Percentiles rank a stretch among this genome's conserved stretches.
Conservation (phyloP, 1,140 invertebrate species). For the Papilio dardanus region DNA sequence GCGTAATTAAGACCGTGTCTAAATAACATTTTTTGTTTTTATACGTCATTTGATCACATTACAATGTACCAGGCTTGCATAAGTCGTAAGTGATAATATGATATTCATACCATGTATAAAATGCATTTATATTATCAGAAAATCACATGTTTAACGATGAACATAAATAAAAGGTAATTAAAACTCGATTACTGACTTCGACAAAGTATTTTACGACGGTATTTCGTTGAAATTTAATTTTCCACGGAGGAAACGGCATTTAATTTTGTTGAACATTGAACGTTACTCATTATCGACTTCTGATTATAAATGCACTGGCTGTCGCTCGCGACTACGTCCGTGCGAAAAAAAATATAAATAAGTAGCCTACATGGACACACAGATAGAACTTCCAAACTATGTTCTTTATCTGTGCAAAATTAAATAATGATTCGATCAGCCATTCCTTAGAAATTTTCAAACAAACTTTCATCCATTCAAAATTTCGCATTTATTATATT, state of each 20-base stretch:
- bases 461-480: too few species aligned
- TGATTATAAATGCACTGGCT: not conserved
- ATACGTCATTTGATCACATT: not conserved
- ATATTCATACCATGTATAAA: not conserved
- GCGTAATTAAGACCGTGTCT: too few species aligned
- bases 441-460: too few species aligned
- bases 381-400: too few species aligned
- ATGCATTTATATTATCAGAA: not conserved
- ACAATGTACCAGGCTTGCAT: not conserved
- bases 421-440: too few species aligned
- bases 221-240: slow-evolving; percentile 6
- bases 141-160: slow-evolving; percentile 8
- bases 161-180: slow-evolving; percentile 27
- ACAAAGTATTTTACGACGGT: slow-evolving; percentile 2
- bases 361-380: too few species aligned
- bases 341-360: too few species aligned
- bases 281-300: slow-evolving; percentile 21
- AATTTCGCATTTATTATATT: too few species aligned
- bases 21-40: too few species aligned
- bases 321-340: not conserved
- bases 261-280: slow-evolving; percentile 15
- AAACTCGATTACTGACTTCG: slow-evolving; percentile 5
- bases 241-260: slow-evolving; percentile 3
- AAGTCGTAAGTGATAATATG: not conserved
- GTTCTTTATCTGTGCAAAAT: too few species aligned